Evolutionary conservation across 2,113 vertebrate species (phyloP).

Genomic region (Neogale vison): DNA sequence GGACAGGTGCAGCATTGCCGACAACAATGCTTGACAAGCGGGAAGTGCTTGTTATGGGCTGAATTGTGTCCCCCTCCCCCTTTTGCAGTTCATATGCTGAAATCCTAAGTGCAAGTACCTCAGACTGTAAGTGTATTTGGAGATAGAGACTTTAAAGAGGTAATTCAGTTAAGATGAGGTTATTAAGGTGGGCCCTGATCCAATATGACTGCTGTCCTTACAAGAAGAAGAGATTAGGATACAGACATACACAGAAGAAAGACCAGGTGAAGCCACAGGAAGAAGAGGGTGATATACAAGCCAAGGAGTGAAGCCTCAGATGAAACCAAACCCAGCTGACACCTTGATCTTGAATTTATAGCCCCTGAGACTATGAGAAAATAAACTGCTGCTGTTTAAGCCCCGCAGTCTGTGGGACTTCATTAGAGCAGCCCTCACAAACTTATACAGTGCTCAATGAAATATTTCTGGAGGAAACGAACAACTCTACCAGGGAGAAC

Average conservation of each 20-base stretch:
- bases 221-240: neutral
- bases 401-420: neutral
- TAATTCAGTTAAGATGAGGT: neutral
- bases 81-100: neutral
- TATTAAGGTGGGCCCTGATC: neutral
- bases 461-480: neutral
- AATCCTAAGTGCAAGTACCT: neutral
- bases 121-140: neutral
- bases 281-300: neutral
- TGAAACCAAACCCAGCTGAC: neutral
- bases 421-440: too few relatives aligned
- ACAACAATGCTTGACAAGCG: neutral
- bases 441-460: neutral
- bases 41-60: neutral
- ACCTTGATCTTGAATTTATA: neutral
- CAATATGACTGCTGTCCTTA: neutral
- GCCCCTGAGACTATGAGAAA: neutral
- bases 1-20: neutral
- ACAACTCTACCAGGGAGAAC: neutral
- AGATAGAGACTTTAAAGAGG: neutral
- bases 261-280: too few relatives aligned
- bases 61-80: neutral
- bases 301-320: neutral
- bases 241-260: neutral
- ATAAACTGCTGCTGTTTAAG: neutral